Percentiles rank a stretch among this genome's conserved stretches.
phyloP scores from a whole-genome alignment of 2,888 invertebrate genomes.

The Rhagonycha lutea region DNA sequence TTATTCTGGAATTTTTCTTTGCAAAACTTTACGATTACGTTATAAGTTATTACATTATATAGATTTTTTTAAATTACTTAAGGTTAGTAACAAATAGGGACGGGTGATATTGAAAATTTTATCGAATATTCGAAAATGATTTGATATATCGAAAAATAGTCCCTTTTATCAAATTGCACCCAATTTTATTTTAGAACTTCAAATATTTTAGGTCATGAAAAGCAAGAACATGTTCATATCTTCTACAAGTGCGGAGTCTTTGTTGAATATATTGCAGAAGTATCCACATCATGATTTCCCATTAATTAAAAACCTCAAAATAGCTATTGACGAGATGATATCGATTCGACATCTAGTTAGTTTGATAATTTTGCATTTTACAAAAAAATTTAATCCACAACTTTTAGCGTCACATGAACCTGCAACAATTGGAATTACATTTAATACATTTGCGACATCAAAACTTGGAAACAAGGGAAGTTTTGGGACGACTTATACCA shows the following conservation, averaged over 20 bases:
- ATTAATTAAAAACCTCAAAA: slow-evolving; percentile 22
- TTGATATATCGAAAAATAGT: too few relatives aligned
- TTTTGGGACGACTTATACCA: slow-evolving; percentile 65
- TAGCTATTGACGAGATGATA: slow-evolving; percentile 28
- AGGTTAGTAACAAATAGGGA: slow-evolving; percentile 45
- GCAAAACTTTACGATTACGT: slow-evolving; percentile 56
- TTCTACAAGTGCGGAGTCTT: slow-evolving; percentile 22
- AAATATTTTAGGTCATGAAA: slow-evolving; percentile 32
- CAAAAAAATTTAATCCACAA: background rate
- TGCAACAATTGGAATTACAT: slow-evolving; percentile 66
- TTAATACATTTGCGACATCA: slow-evolving; percentile 67
- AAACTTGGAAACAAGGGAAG: slow-evolving; percentile 68
- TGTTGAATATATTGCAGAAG: slow-evolving; percentile 13
- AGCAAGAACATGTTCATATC: slow-evolving; percentile 33
- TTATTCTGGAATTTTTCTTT: slow-evolving; percentile 61
- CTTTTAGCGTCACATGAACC: slow-evolving; percentile 64
- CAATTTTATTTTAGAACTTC: background rate
- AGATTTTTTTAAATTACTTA: slow-evolving; percentile 54
- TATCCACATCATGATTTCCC: background rate
- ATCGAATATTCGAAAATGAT: too few relatives aligned
- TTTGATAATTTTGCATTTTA: background rate
- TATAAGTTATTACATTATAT: slow-evolving; percentile 53
- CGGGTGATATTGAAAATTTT: too few relatives aligned
- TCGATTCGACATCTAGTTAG: slow-evolving; percentile 59
- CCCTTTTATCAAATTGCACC: too few relatives aligned